These are phyloP conservation scores for Anisognathus igniventris DNA, from an alignment of 2,797 vertebrate genomes.

Conservation along the genomic window DNA sequence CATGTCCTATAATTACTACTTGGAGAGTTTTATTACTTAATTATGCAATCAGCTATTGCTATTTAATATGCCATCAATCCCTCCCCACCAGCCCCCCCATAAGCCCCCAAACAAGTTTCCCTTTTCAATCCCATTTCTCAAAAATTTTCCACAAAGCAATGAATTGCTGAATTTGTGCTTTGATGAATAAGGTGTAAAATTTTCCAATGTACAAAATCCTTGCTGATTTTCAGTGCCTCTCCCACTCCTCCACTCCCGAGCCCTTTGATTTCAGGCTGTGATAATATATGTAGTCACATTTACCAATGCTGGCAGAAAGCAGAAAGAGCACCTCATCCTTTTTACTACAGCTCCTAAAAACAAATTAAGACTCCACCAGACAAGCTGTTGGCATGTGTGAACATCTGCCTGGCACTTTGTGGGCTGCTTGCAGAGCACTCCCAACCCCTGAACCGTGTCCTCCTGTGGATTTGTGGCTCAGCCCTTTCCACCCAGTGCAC, in stretches of 20 bases:
- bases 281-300: background rate
- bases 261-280: background rate
- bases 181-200: background rate
- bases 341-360: conserved; percentile 5
- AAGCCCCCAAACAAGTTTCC: background rate
- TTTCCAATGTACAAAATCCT: background rate
- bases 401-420: background rate
- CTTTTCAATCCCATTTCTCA: background rate
- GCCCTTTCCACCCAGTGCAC: background rate
- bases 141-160: background rate
- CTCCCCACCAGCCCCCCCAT: background rate
- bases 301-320: background rate
- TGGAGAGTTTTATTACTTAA: conserved; percentile 52
- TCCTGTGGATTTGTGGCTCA: rapidly evolving
- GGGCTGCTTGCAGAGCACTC: background rate
- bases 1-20: background rate
- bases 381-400: background rate
- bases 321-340: background rate
- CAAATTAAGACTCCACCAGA: conserved; percentile 11
- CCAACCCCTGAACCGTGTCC: background rate
- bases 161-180: background rate
- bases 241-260: background rate
- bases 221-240: background rate
- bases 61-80: background rate
- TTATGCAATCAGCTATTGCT: conserved; percentile 19